phyloP scores from a whole-genome alignment of 2,113 vertebrate species.

The Cichladusa arquata region DNA sequence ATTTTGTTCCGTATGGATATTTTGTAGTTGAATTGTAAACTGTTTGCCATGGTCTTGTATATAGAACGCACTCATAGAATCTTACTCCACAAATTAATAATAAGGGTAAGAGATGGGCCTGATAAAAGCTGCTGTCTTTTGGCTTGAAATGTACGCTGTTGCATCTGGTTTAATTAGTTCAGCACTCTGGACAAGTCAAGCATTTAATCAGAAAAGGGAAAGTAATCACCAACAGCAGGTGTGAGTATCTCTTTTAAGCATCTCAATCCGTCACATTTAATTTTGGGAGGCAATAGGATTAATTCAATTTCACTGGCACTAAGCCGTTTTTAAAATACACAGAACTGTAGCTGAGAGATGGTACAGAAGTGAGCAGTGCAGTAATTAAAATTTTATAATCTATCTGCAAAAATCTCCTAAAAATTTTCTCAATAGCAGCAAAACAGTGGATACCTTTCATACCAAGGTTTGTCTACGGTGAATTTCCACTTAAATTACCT shows the following conservation, averaged over 20 bases:
- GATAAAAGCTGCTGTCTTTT: neutral
- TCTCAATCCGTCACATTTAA: neutral
- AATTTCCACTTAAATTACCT: neutral
- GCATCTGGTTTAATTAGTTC: neutral
- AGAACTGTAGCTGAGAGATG: neutral
- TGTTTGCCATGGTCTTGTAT: neutral
- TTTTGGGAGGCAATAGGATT: neutral
- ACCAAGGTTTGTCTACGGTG: neutral
- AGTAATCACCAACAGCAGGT: neutral
- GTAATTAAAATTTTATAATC: neutral
- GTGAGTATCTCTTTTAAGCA: neutral
- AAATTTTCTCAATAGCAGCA: neutral
- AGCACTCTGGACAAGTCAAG: constrained; percentile 3
- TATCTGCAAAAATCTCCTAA: neutral
- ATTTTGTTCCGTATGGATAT: neutral
- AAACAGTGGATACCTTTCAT: neutral
- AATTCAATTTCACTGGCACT: neutral
- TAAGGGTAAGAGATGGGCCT: neutral
- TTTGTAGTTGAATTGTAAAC: neutral
- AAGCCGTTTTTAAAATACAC: neutral
- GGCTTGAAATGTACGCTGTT: neutral
- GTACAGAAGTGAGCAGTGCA: neutral
- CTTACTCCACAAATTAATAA: neutral
- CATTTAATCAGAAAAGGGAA: constrained; percentile 15
- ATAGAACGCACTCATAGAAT: neutral